These are phyloP conservation scores for Ceyx melanurus DNA, from an alignment of 2,113 vertebrate species.

Conservation along the genomic window DNA sequence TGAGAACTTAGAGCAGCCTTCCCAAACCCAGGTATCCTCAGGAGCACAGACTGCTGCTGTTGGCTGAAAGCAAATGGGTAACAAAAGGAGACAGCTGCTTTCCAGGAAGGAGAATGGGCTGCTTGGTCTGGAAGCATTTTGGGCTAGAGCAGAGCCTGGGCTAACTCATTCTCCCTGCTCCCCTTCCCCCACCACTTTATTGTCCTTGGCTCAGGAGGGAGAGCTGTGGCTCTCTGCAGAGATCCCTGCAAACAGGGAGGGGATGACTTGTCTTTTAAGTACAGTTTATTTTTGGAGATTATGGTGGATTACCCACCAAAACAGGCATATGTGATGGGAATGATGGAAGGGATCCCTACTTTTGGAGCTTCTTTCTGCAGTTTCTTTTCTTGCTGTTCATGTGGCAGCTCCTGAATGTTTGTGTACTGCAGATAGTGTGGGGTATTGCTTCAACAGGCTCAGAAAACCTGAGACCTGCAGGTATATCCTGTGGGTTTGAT, in stretches of 20 bases:
- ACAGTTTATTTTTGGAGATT: slow-evolving; percentile 33
- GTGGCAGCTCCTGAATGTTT: neutral
- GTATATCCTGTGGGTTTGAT: neutral
- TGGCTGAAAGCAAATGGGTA: neutral
- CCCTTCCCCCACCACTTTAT: neutral
- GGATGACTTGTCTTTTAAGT: neutral
- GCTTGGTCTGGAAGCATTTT: neutral
- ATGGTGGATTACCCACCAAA: neutral
- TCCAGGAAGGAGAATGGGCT: neutral
- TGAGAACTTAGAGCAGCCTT: neutral
- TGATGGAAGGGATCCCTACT: neutral
- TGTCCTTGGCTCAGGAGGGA: neutral
- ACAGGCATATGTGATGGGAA: neutral
- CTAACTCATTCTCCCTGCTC: neutral
- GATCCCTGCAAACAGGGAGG: neutral
- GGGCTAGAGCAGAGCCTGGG: neutral
- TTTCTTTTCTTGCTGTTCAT: neutral
- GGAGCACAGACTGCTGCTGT: neutral
- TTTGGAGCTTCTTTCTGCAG: neutral
- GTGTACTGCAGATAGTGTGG: neutral
- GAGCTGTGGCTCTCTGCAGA: neutral
- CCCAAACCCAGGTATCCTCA: neutral
- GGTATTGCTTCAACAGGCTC: neutral
- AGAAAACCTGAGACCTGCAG: neutral
- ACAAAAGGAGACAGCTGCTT: slow-evolving; percentile 17